phyloP scores from a whole-genome alignment of 2,888 invertebrate species.

The Hydroisotoma schaefferi region DNA sequence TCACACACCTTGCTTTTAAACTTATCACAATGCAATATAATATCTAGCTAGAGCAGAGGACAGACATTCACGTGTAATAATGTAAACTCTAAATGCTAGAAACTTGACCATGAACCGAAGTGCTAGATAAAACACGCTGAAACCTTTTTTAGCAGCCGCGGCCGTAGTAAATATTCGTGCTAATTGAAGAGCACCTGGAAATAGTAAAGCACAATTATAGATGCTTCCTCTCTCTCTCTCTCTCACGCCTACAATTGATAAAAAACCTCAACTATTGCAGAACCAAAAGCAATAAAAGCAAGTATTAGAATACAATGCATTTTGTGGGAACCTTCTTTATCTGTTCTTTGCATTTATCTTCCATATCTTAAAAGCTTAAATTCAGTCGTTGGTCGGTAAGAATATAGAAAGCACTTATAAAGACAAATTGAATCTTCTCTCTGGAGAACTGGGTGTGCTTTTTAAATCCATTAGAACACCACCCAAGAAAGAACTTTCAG shows the following conservation, averaged over 20 bases:
- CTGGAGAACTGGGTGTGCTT: not conserved
- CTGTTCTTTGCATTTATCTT: no score
- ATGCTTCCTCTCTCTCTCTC: not conserved
- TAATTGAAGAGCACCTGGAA: constrained; percentile 4
- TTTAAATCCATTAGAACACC: not conserved
- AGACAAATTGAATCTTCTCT: constrained; percentile 7
- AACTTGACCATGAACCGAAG: not conserved
- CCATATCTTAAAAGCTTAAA: no score
- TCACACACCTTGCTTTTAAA: no score
- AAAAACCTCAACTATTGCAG: not conserved
- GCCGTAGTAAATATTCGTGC: constrained; percentile 1
- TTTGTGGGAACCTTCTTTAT: not conserved
- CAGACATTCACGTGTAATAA: not conserved
- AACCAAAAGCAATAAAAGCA: not conserved
- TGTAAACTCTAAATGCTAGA: not conserved
- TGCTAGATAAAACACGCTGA: no score
- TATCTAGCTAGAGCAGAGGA: not conserved
- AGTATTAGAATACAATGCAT: not conserved
- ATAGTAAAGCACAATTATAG: not conserved
- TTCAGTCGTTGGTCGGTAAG: no score
- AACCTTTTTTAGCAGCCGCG: no score
- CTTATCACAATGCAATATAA: no score
- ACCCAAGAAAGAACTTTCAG: not conserved
- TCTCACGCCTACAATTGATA: not conserved
- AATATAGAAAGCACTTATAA: not conserved